Evolutionary conservation across 35 echinoderm and acorn worm species (phyloP), one percentile per base, ranked within the genome.

Genomic region (Lytechinus variegatus): DNA sequence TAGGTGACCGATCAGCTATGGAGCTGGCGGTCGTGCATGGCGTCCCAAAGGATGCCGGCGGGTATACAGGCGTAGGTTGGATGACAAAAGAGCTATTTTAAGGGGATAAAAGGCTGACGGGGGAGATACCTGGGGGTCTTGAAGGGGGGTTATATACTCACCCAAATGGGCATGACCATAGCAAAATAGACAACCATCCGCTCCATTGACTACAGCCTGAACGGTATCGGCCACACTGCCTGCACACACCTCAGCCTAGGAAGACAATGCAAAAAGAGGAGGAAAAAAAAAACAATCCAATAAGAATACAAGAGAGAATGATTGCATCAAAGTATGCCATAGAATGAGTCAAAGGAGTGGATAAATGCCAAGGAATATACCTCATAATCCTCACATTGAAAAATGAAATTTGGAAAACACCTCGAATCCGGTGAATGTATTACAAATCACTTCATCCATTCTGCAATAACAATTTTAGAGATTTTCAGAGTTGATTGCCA

Each of bases 121-220:
- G 61, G 61, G 71, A 87, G 52, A n/a, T 14, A 90, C 54, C 88
- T 54, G 66, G 66, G 66, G 66, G 66, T 19, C 14, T 19, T 24
- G 57, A 79, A 79, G 55, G 55, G 58, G 89, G 27, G 57, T 86
- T 24, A 57, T 94, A 21, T 61, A 96, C 98, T 98, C 91, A 99
- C 98, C 98, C 11, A 99, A 89, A 95, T 97, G 94, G 54, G 98
- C 97, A 54, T 99, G 98, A 10, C 98, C 98, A 56, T 99, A 99
- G 86, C 97, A 97, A 95, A 99, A 99, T 51, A 99, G 97, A 92
- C 98, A 99, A 19, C 98, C 98, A 94, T 99, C 98, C 55, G 98
- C 98, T 55, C 98, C 98, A 95, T 98, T 99, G 16, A 99, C 98
- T 19, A 99, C 98, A 53, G 98, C 96, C 90, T 96, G 96, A 6